These are phyloP conservation scores for Drosophila niveifrons DNA, from an alignment of 2,888 invertebrate species.

Conservation along the genomic window DNA sequence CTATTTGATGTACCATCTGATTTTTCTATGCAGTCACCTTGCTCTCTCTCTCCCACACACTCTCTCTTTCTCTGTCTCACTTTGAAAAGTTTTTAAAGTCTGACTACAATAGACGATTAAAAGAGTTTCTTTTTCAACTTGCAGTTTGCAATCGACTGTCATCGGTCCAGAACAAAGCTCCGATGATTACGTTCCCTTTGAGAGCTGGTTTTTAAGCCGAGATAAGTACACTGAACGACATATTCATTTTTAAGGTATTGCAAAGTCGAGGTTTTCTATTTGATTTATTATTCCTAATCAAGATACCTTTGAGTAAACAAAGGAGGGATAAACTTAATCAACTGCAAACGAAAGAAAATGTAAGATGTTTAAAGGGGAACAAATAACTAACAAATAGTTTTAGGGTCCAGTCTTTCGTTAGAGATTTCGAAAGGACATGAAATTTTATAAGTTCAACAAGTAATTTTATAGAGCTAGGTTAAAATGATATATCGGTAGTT, in stretches of 20 bases:
- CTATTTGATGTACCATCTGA: slow-evolving; percentile 49
- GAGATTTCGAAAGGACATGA: too few relatives aligned
- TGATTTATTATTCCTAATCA: neutral
- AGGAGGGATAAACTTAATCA: neutral
- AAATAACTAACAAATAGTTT: too few relatives aligned
- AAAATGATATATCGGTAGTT: too few relatives aligned
- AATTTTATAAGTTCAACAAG: too few relatives aligned
- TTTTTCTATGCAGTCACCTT: slow-evolving; percentile 16
- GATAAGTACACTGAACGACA: neutral
- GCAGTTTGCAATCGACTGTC: slow-evolving; percentile 40
- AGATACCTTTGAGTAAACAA: neutral
- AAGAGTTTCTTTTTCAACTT: slow-evolving; percentile 38
- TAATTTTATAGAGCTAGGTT: too few relatives aligned
- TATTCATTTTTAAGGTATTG: neutral
- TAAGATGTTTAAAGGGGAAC: too few relatives aligned
- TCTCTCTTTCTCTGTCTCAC: neutral
- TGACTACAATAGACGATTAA: slow-evolving; percentile 49
- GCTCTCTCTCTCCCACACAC: neutral
- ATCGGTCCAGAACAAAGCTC: neutral
- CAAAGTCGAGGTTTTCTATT: neutral
- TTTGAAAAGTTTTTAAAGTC: slow-evolving; percentile 42
- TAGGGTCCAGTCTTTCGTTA: too few relatives aligned
- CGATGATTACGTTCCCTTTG: neutral
- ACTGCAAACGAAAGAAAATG: too few relatives aligned
- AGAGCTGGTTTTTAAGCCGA: neutral